phyloP scores from a whole-genome alignment of 2,797 vertebrate genomes.

The Liparis tanakae region DNA sequence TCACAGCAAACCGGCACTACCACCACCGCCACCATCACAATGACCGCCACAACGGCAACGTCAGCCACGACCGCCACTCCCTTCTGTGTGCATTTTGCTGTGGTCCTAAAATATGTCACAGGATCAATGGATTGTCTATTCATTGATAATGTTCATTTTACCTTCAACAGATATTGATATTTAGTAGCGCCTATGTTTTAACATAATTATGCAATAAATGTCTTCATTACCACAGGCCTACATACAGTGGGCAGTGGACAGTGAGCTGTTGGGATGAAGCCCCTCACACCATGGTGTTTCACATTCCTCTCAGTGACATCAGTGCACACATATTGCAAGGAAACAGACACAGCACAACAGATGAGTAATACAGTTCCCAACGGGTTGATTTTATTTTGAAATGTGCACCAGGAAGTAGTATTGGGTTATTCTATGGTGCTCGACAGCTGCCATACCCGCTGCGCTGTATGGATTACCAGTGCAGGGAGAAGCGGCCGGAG shows the following conservation, averaged over 20 bases:
- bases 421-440: rapidly evolving
- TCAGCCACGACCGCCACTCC: no score
- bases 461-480: slow-evolving; percentile 60
- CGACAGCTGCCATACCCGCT: slow-evolving; percentile 6
- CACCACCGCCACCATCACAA: rapidly evolving
- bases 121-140: no score
- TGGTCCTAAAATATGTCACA: not conserved
- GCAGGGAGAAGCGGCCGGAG: slow-evolving; percentile 52
- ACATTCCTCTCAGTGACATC: no score
- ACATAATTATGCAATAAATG: not conserved
- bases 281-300: no score
- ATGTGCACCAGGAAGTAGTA: slow-evolving; percentile 14
- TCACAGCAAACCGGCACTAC: not conserved
- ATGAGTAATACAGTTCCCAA: no score
- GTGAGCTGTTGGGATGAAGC: no score
- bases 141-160: not conserved
- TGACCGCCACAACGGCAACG: no score
- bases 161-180: not conserved
- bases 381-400: slow-evolving; percentile 57
- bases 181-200: not conserved
- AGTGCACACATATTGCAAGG: not conserved
- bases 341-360: not conserved
- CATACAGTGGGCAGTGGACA: no score
- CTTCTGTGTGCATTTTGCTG: not conserved
- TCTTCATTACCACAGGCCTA: not conserved